A percentile compares a stretch with the other conserved stretches of the same genome.
Conservation (phyloP, 1,140 invertebrate genomes). For the Drosophila orosa region DNA sequence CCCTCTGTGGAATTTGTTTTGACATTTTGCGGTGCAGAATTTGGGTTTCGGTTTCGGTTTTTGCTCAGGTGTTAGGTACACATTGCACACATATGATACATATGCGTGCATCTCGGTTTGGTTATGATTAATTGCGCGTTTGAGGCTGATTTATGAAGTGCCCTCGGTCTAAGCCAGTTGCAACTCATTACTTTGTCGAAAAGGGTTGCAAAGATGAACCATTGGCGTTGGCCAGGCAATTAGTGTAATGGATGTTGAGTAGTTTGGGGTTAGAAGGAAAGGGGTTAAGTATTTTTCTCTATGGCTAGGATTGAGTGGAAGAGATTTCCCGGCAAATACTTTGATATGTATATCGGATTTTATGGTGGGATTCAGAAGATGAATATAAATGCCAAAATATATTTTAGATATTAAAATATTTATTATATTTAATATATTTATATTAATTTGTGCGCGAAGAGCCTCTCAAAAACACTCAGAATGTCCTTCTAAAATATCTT, state of each 20-base stretch:
- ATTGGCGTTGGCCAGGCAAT: constrained; percentile 52
- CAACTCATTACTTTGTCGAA: constrained; percentile 24
- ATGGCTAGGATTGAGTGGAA: background rate
- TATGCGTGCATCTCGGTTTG: constrained; percentile 13
- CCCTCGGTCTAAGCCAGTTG: constrained; percentile 41
- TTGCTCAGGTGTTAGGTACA: constrained; percentile 61
- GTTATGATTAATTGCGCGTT: constrained; percentile 71
- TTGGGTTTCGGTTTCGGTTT: constrained; percentile 51
- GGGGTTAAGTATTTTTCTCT: background rate
- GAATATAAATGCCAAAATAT: background rate
- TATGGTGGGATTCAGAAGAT: background rate
- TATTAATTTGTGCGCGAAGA: background rate
- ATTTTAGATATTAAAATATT: fast-evolving
- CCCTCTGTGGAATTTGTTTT: constrained; percentile 52
- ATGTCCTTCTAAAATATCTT: background rate
- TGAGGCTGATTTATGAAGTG: constrained; percentile 68
- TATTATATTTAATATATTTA: no score
- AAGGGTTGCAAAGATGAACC: constrained; percentile 29
- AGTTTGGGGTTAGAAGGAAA: constrained; percentile 1
- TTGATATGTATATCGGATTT: background rate
- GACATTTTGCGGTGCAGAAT: constrained; percentile 56
- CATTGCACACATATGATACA: constrained; percentile 25
- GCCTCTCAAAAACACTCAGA: fast-evolving
- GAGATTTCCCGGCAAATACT: background rate
- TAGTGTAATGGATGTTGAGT: constrained; percentile 60